Percentiles rank a stretch among this genome's conserved stretches.
Conservation (phyloP, 2,113 vertebrate genomes). For the Gallinago jamesoni region DNA sequence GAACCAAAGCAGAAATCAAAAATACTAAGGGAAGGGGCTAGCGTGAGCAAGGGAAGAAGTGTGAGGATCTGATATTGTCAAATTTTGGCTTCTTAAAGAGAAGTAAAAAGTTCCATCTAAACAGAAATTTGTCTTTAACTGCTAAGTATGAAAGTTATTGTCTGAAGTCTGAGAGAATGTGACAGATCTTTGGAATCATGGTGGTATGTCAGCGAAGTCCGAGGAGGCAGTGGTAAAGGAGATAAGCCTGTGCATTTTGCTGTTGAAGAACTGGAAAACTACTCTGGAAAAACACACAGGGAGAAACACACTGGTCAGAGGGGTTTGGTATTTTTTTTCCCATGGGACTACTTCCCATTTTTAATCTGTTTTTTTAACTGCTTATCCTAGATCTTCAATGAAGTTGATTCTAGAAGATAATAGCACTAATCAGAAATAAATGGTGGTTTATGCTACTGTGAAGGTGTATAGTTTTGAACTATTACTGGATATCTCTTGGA, state of each 20-base stretch:
- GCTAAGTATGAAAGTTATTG: background rate
- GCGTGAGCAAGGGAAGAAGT: background rate
- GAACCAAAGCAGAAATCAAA: background rate
- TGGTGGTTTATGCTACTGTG: background rate
- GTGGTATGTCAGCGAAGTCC: background rate
- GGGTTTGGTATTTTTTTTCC: no score
- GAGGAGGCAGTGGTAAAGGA: background rate
- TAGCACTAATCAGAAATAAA: background rate
- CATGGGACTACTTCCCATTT: background rate
- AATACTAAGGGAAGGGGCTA: background rate
- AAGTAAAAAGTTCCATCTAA: background rate
- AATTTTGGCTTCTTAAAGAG: background rate
- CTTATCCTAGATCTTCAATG: background rate
- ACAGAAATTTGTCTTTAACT: background rate
- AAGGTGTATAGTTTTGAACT: background rate
- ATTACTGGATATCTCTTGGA: background rate
- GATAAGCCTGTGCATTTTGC: background rate
- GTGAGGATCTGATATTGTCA: background rate
- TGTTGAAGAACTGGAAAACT: background rate
- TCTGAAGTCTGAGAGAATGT: background rate
- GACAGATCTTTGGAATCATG: background rate
- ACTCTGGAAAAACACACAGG: background rate
- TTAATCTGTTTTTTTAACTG: background rate
- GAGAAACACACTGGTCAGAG: background rate
- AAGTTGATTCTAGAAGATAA: background rate